phyloP scores from a whole-genome alignment of 2,797 vertebrate genomes.

The Poeciliopsis infans region DNA sequence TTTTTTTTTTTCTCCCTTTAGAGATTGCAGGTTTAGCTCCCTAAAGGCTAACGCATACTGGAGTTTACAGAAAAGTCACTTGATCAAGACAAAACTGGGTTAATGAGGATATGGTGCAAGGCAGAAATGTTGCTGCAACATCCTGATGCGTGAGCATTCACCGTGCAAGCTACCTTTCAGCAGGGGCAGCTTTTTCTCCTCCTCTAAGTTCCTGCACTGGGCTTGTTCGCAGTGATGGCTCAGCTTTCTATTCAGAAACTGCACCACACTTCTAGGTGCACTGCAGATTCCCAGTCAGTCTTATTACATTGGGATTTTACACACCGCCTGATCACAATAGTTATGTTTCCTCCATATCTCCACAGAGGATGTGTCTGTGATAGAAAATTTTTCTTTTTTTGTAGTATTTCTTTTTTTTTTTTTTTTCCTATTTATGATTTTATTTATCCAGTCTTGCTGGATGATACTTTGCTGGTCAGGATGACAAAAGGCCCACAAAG shows the following conservation, averaged over 20 bases:
- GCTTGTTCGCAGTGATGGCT: constrained; percentile 76
- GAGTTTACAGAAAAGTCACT: constrained; percentile 67
- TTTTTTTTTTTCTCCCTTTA: constrained; percentile 47
- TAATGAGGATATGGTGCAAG: constrained; percentile 72
- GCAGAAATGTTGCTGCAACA: constrained; percentile 72
- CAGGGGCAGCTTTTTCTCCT: constrained; percentile 47
- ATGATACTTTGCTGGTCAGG: constrained; percentile 47
- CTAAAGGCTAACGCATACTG: constrained; percentile 46
- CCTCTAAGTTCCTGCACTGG: constrained; percentile 71
- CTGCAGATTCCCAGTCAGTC: constrained; percentile 76
- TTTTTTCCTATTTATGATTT: constrained; percentile 20
- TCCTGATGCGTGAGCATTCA: constrained; percentile 61
- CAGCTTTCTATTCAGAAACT: constrained; percentile 79
- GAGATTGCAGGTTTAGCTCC: constrained; percentile 70
- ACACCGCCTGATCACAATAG: constrained; percentile 70
- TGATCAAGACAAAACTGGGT: constrained; percentile 69
- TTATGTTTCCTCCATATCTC: constrained; percentile 72
- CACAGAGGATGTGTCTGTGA: constrained; percentile 66
- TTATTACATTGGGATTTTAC: constrained; percentile 76
- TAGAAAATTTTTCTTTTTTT: constrained; percentile 66
- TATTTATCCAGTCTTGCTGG: constrained; percentile 13
- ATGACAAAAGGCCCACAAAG: constrained; percentile 41
- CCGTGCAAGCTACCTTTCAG: constrained; percentile 67
- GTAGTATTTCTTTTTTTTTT: constrained; percentile 37
- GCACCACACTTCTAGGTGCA: constrained; percentile 75